Evolutionary conservation across 2,113 vertebrate species (phyloP).

Genomic region (Sinocyclocheilus maitianheensis): DNA sequence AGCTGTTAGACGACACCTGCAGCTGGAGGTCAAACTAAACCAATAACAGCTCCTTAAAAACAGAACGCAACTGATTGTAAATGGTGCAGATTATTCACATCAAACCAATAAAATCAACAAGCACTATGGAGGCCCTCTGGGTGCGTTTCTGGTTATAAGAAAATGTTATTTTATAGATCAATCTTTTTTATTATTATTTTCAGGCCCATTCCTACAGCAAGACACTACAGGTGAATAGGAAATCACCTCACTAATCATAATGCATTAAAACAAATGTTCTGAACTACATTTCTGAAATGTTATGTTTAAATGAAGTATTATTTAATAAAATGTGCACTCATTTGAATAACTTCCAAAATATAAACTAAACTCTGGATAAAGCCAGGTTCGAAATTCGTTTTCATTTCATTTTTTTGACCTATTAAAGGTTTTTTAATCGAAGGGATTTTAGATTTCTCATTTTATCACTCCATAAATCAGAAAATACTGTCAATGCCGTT

Average conservation of each 20-base stretch:
- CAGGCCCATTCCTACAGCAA: not conserved
- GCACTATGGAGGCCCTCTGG: not conserved
- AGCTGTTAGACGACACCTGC: not conserved
- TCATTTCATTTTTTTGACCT: too few species aligned
- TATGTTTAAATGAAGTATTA: too few species aligned
- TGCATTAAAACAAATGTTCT: too few species aligned
- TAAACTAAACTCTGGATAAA: not conserved
- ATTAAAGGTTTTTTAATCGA: not conserved
- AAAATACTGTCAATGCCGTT: not conserved
- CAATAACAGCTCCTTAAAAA: not conserved
- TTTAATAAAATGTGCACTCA: too few species aligned
- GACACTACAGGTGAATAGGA: not conserved
- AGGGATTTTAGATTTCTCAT: not conserved
- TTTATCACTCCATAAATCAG: not conserved
- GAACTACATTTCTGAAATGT: too few species aligned
- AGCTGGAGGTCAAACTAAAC: slow-evolving; percentile 3
- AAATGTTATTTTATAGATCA: not conserved
- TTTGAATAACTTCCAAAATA: too few species aligned
- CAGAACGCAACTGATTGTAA: not conserved
- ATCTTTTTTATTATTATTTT: not conserved
- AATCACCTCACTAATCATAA: too few species aligned
- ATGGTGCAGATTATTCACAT: not conserved
- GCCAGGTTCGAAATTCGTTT: not conserved
- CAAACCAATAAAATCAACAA: not conserved
- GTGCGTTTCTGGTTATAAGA: not conserved